These are phyloP conservation scores for Psittacus erithacus DNA, from an alignment of 2,113 vertebrate genomes.

Conservation along the genomic window DNA sequence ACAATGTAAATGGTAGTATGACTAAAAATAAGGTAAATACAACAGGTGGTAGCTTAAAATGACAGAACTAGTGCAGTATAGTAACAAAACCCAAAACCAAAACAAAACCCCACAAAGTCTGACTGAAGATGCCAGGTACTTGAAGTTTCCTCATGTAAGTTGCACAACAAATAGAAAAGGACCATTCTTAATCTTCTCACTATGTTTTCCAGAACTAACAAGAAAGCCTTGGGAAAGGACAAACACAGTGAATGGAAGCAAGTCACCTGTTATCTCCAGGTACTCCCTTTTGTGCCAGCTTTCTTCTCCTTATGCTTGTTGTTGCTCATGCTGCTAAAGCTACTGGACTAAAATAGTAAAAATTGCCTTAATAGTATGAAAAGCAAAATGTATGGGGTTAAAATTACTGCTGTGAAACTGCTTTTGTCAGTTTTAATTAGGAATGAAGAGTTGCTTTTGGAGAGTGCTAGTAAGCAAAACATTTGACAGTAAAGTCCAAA, in stretches of 20 bases:
- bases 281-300: constrained; percentile 62
- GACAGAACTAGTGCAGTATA: not conserved
- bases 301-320: not conserved
- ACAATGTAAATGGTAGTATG: not conserved
- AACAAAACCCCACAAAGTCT: not conserved
- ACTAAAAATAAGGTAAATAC: not conserved
- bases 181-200: not conserved
- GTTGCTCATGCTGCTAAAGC: not conserved
- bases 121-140: not conserved
- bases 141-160: not conserved
- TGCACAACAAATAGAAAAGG: not conserved
- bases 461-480: not conserved
- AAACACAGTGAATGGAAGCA: constrained; percentile 97
- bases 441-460: not conserved
- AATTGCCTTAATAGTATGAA: not conserved
- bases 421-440: not conserved
- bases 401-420: not conserved
- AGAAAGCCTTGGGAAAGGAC: constrained; percentile 98
- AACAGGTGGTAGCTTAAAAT: not conserved
- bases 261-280: constrained; percentile 98
- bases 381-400: not conserved
- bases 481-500: not conserved
- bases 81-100: not conserved
- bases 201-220: constrained; percentile 86
- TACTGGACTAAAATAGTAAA: not conserved